Evolutionary conservation across 2,113 vertebrate genomes (phyloP).

Genomic region (Rissa tridactyla): DNA sequence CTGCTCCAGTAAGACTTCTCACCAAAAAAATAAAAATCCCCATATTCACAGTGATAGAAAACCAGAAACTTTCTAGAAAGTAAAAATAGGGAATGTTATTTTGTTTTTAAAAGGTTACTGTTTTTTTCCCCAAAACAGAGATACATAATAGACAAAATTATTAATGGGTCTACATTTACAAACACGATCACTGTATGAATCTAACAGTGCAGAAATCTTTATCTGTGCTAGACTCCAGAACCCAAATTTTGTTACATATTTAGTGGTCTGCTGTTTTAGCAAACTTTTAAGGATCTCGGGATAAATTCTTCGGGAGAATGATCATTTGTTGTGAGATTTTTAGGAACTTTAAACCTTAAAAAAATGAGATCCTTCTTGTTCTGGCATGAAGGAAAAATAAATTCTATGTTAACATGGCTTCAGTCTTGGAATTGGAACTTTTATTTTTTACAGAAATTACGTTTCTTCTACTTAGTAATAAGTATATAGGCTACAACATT

Average conservation of each 20-base stretch:
- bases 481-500: neutral
- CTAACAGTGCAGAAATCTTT: neutral
- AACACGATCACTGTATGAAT: neutral
- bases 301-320: neutral
- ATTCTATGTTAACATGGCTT: neutral
- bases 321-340: neutral
- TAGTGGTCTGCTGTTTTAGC: neutral
- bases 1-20: neutral
- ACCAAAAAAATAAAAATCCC: neutral
- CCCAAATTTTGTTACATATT: neutral
- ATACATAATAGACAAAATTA: neutral
- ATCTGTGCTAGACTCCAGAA: neutral
- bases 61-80: neutral
- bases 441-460: neutral
- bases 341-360: neutral
- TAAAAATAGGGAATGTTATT: neutral
- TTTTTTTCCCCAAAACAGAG: neutral
- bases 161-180: neutral
- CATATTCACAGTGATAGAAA: neutral
- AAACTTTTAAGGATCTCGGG: neutral
- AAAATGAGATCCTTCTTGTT: neutral
- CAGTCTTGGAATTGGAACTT: neutral
- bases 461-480: neutral
- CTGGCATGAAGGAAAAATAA: neutral
- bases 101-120: neutral